Percentiles rank a stretch among this genome's conserved stretches.
These are phyloP conservation scores for Holacanthella duospinosa DNA, from an alignment of 2,888 invertebrate species.

Conservation along the genomic window DNA sequence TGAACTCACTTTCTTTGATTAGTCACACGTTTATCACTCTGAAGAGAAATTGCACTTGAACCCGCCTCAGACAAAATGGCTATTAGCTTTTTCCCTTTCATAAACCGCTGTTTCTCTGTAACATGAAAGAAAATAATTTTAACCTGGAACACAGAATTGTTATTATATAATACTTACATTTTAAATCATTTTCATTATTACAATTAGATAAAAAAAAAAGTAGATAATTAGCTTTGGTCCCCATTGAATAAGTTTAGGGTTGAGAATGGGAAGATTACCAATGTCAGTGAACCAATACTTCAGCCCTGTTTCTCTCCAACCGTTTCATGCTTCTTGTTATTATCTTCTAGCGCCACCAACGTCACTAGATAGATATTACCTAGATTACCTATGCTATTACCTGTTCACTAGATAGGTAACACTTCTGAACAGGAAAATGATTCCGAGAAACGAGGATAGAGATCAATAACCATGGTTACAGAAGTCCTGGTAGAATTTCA, in stretches of 20 bases:
- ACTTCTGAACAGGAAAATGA: not conserved
- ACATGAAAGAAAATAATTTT: no score
- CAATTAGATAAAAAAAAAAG: no score
- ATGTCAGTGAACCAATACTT: not conserved
- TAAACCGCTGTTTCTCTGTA: constrained; percentile 60
- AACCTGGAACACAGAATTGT: no score
- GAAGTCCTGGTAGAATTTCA: not conserved
- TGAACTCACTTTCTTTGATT: constrained; percentile 95
- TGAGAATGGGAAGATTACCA: not conserved
- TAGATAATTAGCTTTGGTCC: no score
- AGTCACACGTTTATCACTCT: constrained; percentile 83
- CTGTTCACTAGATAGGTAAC: no score
- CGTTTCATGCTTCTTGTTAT: not conserved
- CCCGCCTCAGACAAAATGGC: constrained; percentile 99
- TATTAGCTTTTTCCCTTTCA: constrained; percentile 95
- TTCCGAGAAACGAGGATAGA: not conserved
- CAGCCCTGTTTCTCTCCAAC: not conserved
- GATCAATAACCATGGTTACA: not conserved
- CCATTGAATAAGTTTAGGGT: no score
- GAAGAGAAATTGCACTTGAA: constrained; percentile 91
- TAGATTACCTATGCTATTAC: no score
- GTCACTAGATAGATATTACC: not conserved
- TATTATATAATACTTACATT: no score
- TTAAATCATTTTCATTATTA: no score
- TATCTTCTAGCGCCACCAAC: not conserved